Evolutionary conservation across 2,888 invertebrate species (phyloP).

Genomic region (Panopea generosa): DNA sequence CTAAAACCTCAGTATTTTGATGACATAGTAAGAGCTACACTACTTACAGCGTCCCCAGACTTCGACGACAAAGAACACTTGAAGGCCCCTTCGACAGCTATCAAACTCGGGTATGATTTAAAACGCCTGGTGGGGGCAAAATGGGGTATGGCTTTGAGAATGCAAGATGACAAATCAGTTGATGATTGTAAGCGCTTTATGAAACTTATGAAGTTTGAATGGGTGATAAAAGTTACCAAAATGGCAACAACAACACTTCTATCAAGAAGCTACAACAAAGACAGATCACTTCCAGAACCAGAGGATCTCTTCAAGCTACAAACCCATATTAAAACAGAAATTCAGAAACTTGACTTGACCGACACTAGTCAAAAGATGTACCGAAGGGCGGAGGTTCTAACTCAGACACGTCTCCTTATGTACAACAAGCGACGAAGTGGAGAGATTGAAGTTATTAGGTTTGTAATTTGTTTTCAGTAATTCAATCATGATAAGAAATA

Average conservation of each 20-base stretch:
- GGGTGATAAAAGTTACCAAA: conserved; percentile 23
- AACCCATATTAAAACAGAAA: too few species aligned
- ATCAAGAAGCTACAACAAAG: conserved; percentile 15
- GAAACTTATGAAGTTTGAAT: conserved; percentile 35
- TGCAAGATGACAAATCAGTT: conserved; percentile 13
- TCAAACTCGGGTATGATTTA: conserved; percentile 59
- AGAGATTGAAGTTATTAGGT: too few species aligned
- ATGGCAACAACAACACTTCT: conserved; percentile 14
- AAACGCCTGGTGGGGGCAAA: conserved; percentile 42
- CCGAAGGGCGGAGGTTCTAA: too few species aligned
- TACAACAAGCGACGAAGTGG: too few species aligned
- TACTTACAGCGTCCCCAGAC: conserved; percentile 42
- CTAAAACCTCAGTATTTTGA: conserved; percentile 42
- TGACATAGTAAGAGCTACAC: conserved; percentile 34
- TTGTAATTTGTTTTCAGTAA: too few species aligned
- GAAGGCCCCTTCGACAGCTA: conserved; percentile 45
- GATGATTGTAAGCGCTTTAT: conserved; percentile 37
- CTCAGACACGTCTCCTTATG: too few species aligned
- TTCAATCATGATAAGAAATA: too few species aligned
- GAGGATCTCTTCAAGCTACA: conserved; percentile 11
- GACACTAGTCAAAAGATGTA: too few species aligned
- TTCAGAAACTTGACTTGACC: too few species aligned
- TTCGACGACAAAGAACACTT: conserved; percentile 57
- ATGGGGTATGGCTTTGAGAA: conserved; percentile 41
- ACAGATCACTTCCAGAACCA: conserved; percentile 16